Percentiles rank a stretch among this genome's conserved stretches.
These are phyloP conservation scores for Promerops cafer DNA, from an alignment of 2,113 vertebrate species.

Conservation along the genomic window DNA sequence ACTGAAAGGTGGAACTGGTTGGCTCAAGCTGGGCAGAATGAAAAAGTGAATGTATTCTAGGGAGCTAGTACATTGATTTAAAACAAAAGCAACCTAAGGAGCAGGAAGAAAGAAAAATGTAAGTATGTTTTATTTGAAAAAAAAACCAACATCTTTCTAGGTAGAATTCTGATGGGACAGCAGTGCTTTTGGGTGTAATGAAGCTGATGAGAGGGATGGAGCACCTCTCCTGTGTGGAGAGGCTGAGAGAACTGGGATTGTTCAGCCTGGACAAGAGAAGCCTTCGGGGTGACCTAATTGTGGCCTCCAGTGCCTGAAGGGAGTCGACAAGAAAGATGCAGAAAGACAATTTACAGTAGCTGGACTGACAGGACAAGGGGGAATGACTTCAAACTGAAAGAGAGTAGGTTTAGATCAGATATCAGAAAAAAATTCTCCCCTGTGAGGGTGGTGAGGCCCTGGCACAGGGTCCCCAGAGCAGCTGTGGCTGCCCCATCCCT, in stretches of 20 bases:
- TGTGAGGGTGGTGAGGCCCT: accelerated
- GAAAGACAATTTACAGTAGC: not conserved
- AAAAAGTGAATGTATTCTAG: not conserved
- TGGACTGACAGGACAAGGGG: not conserved
- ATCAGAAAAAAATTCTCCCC: not conserved
- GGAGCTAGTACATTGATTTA: not conserved
- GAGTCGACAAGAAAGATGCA: not conserved
- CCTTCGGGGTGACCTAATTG: too few species aligned
- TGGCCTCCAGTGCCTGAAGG: not conserved
- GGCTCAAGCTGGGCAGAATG: not conserved
- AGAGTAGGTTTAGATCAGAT: not conserved
- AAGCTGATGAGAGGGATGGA: not conserved
- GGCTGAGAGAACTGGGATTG: not conserved
- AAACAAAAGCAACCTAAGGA: not conserved
- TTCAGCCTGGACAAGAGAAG: not conserved
- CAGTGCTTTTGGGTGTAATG: not conserved
- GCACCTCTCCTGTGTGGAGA: not conserved
- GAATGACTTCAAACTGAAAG: not conserved
- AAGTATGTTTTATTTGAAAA: not conserved
- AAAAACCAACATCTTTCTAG: not conserved
- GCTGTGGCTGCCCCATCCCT: not conserved
- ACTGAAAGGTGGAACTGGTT: not conserved
- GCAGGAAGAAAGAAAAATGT: not conserved
- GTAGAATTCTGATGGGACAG: not conserved
- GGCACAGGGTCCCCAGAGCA: not conserved